Evolutionary conservation across 2,113 vertebrate genomes (phyloP), one percentile per base, ranked within the genome.

Genomic region (Candoia aspera): DNA sequence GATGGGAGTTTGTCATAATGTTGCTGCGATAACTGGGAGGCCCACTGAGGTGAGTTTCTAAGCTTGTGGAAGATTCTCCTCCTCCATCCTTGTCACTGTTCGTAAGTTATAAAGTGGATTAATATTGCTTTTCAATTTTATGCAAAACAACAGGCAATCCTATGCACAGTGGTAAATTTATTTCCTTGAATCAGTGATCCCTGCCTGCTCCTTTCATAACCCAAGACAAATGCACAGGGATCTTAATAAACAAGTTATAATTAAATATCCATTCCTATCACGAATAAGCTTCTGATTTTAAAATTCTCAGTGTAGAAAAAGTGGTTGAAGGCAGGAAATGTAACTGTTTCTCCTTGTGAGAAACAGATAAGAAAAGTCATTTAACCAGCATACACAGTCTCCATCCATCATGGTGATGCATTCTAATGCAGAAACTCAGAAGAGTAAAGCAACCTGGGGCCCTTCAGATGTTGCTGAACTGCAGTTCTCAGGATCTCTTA

Each of bases 101-200:
- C 53, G 68, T 91, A 91, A 95, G 73, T 90, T 87, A 84, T 8
- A 4, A 62, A 93, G n/a, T 29, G 60, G 89, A 85, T 53, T 83
- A 23, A 24, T 95, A 91, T 90, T 24, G 33, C 94, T 94, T 93
- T 96, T 93, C 91, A 91, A 62, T 79, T 86, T 93, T 92, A 93
- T 92, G 93, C 87, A 90, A 91, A 96, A 84, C 46, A 37, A 93
- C 91, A 90, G 91, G 91, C 93, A 94, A 96, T 84, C 11, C 55
- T 55, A 62, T 94, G 93, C 91, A 87, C 87, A 91, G 90, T n/a
- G 90, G 88, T 37, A 26, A 26, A 57, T 85, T 94, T 91, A 9
- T 95, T 96, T 95, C 93, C 95, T 93, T 95, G 91, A 95, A 95
- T 60, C 93, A 90, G 90, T 92, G 26, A 91, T 94, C 84, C 83